phyloP scores from a whole-genome alignment of 2,113 vertebrate genomes.

The Eira barbara region DNA sequence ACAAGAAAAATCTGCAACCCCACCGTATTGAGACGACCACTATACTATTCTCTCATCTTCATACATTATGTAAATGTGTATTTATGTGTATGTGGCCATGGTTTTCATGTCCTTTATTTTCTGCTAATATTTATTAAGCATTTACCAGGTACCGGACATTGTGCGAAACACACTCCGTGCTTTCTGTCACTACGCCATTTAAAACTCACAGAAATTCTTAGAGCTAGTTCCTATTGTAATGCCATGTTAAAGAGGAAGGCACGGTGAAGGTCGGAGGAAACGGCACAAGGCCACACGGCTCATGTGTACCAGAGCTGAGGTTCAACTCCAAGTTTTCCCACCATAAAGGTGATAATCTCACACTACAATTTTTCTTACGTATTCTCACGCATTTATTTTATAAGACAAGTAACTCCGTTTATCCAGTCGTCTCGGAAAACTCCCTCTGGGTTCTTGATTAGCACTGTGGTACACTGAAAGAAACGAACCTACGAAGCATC shows the following conservation, averaged over 20 bases:
- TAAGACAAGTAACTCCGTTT: not conserved
- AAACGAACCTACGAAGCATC: not conserved
- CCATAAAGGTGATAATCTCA: not conserved
- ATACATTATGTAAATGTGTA: not conserved
- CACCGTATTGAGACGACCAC: not conserved
- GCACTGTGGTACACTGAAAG: not conserved
- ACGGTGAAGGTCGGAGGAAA: fast-evolving
- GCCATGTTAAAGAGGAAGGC: not conserved
- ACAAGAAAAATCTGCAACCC: not conserved
- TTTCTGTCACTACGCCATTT: not conserved
- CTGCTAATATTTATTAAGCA: not conserved
- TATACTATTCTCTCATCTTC: not conserved
- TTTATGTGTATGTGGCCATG: not conserved
- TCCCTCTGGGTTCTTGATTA: not conserved
- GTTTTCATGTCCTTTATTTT: not conserved
- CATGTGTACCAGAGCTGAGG: not conserved
- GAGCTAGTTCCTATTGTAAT: not conserved
- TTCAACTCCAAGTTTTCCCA: not conserved
- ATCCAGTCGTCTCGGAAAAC: not conserved
- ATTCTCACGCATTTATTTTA: not conserved
- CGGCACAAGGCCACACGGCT: not conserved
- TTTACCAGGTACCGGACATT: not conserved
- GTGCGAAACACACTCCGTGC: not conserved
- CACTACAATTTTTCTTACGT: not conserved
- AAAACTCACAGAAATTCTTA: not conserved